A percentile compares a stretch with the other conserved stretches of the same genome.
phyloP scores from a whole-genome alignment of 2,888 invertebrate genomes.

The Chrysina gloriosa region DNA sequence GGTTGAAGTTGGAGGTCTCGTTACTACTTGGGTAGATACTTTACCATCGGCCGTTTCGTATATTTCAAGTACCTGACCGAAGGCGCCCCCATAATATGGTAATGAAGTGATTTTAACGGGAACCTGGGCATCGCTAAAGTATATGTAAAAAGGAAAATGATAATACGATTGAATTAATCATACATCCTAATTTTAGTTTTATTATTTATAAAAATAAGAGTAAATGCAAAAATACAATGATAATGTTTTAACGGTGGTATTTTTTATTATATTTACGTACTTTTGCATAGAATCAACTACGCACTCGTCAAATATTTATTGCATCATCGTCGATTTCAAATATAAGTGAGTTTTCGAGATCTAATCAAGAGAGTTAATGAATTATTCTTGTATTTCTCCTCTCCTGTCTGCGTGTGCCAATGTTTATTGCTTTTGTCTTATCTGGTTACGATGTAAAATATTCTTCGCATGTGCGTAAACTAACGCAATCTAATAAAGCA shows the following conservation, averaged over 20 bases:
- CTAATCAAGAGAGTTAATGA: conserved; percentile 26
- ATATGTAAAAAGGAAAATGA: too few species aligned
- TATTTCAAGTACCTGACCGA: conserved; percentile 75
- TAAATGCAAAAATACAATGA: too few species aligned
- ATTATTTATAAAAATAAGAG: too few species aligned
- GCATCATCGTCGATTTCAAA: not conserved
- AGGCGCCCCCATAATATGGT: conserved; percentile 79
- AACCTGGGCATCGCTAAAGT: conserved; percentile 31
- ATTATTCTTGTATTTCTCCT: conserved; percentile 8
- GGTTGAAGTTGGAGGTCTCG: conserved; percentile 56
- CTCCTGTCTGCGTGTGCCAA: not conserved
- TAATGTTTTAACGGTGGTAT: too few species aligned
- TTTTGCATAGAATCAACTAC: too few species aligned
- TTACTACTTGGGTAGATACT: conserved; percentile 60
- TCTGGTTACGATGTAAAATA: conserved; percentile 7
- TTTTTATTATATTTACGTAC: too few species aligned
- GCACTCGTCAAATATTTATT: conserved; percentile 1
- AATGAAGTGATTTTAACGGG: conserved; percentile 61
- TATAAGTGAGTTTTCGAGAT: conserved; percentile 2
- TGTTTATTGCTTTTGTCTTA: conserved; percentile 34
- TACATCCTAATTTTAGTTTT: too few species aligned
- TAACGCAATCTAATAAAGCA: conserved; percentile 38
- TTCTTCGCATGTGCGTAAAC: conserved; percentile 36
- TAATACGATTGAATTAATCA: too few species aligned
- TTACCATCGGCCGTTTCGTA: conserved; percentile 68